Percentiles rank a stretch among this genome's conserved stretches.
Conservation (phyloP, 2,888 invertebrate species). For the Aphodius sticticus region DNA sequence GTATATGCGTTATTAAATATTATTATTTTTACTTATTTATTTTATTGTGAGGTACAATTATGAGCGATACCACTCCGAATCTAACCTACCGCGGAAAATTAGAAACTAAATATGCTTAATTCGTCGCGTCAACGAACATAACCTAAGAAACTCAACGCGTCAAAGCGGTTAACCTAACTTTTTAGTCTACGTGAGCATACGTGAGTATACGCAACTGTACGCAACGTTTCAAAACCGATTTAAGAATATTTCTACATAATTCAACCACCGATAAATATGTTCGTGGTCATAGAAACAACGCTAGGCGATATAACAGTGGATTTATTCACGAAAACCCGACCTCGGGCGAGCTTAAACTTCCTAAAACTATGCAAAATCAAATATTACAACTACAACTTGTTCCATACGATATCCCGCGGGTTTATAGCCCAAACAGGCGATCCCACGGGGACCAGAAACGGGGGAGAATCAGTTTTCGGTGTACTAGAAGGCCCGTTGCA, state of each 20-base stretch:
- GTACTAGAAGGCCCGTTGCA: constrained; percentile 86
- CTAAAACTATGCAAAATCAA: constrained; percentile 97
- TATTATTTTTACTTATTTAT: too few species aligned
- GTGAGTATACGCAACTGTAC: too few species aligned
- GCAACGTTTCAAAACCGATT: too few species aligned
- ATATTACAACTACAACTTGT: constrained; percentile 95
- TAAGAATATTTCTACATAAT: not conserved
- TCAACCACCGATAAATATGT: constrained; percentile 69
- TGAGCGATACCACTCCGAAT: too few species aligned
- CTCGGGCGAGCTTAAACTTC: constrained; percentile 90
- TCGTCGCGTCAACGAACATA: too few species aligned
- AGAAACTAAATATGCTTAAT: too few species aligned
- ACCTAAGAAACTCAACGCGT: too few species aligned
- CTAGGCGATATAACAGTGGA: constrained; percentile 96
- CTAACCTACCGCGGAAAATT: too few species aligned
- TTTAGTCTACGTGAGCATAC: too few species aligned
- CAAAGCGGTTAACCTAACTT: too few species aligned
- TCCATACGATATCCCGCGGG: constrained; percentile 91
- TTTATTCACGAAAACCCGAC: constrained; percentile 86
- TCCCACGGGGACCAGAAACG: constrained; percentile 89
- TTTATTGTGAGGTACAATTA: too few species aligned
- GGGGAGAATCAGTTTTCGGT: constrained; percentile 91
- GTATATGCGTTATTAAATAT: too few species aligned
- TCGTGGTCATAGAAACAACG: constrained; percentile 97
- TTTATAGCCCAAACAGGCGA: constrained; percentile 99